A percentile compares a stretch with the other conserved stretches of the same genome.
phyloP scores from a whole-genome alignment of 1,140 invertebrate genomes.

The Hormaphis cornu region DNA sequence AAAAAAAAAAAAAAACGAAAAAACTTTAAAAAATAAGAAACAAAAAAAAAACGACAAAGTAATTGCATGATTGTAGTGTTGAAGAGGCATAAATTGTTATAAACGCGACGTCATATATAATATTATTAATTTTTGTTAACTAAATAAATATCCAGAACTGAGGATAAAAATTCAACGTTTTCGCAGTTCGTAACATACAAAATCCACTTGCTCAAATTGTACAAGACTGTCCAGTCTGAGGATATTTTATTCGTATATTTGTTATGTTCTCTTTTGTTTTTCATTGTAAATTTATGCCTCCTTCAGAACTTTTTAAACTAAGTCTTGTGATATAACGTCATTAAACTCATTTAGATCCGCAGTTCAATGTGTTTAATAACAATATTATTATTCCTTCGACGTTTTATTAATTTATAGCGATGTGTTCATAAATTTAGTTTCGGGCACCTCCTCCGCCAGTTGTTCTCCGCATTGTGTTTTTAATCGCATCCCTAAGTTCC shows the following conservation, averaged over 20 bases:
- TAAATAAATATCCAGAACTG: slow-evolving; percentile 3
- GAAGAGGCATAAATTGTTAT: slow-evolving; percentile 4
- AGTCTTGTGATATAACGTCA: slow-evolving; percentile 14
- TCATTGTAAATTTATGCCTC: slow-evolving; percentile 9
- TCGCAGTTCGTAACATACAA: slow-evolving; percentile 14
- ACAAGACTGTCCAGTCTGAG: slow-evolving; percentile 27
- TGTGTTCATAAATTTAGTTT: slow-evolving; percentile 31
- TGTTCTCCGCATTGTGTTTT: slow-evolving; percentile 27
- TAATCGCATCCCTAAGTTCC: slow-evolving; percentile 21
- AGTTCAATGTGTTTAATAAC: slow-evolving; percentile 3
- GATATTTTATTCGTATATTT: not conserved
- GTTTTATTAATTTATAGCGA: not conserved
- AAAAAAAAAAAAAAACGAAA: not conserved
- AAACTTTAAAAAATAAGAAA: not conserved
- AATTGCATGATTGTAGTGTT: not conserved
- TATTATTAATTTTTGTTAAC: not conserved
- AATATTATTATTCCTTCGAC: not conserved
- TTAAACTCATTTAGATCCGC: slow-evolving; percentile 4
- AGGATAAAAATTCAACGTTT: slow-evolving; percentile 14
- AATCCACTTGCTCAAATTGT: slow-evolving; percentile 31
- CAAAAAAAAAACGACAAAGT: not conserved
- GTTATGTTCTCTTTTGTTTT: not conserved
- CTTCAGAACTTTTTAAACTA: slow-evolving; percentile 4
- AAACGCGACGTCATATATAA: not conserved
- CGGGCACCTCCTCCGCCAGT: slow-evolving; percentile 9